Evolutionary conservation across 1,140 invertebrate genomes (phyloP), one percentile per base, ranked within the genome.

Genomic region (Drosophila pandora): DNA sequence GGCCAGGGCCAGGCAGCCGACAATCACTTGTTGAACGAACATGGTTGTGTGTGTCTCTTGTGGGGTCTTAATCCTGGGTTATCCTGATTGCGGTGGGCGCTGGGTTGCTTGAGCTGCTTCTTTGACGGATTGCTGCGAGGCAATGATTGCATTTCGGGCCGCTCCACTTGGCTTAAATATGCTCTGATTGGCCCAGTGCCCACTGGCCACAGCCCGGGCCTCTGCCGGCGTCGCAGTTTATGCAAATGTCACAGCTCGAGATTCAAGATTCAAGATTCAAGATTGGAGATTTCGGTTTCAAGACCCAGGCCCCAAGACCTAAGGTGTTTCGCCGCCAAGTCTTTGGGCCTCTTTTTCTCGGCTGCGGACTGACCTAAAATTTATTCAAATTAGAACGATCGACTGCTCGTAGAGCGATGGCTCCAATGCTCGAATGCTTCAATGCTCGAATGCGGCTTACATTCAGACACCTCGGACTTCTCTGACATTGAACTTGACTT

Each of bases 111-210:
- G 23, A 17, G 37, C 25, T 62, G 53, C 34, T 65, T 41, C 55
- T 49, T 65, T 28, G 62, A 55, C 75, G 79, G 60, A 68, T 76
- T 71, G 83, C 76, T 76, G 57, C 67, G 61, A 65, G 79, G 72
- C 72, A 88, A 89, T 88, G 83, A 65, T 79, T 88, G 83, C 83
- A 89, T 89, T 88, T 83, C 57, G 57, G 43, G 71, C 28, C 76
- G 76, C 79, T 89, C 84, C 83, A 89, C 83, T 88, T 89, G 67
- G 41, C 71, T 88, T 88, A 87, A 88, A 88, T 88, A 77, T 78
- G 83, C 60, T 83, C 65, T 39, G 56, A 25, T 54, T 47, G 70
- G 2, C 64, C 48, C 22, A 45, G 22, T 43, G 17, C 25, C 48
- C n/a, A 28, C 23, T 3, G 41, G 2, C 23, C 13, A 34, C 6